Percentiles rank a stretch among this genome's conserved stretches.
Conservation (phyloP, 2,113 vertebrate species). For the Aegypius monachus region DNA sequence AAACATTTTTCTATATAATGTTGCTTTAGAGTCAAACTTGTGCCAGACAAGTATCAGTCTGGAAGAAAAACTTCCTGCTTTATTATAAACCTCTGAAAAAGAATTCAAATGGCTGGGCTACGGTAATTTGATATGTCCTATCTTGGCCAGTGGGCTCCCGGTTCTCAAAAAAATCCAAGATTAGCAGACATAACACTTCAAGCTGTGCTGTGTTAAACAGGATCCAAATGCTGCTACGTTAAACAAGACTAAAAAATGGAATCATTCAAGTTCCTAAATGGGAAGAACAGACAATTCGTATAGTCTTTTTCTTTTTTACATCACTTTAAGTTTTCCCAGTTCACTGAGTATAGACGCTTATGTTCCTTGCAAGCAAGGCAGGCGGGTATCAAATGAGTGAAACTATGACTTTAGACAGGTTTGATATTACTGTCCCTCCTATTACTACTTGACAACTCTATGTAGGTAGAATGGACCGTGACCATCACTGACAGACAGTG, state of each 20-base stretch:
- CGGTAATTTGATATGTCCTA: not conserved
- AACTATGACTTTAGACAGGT: not conserved
- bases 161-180: not conserved
- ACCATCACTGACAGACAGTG: not conserved
- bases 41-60: constrained; percentile 1
- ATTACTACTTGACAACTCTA: not conserved
- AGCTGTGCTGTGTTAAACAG: not conserved
- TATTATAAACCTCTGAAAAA: constrained; percentile 7
- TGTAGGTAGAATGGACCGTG: not conserved
- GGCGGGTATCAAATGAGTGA: not conserved
- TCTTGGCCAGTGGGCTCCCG: not conserved
- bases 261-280: not conserved
- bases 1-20: not conserved
- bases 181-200: constrained; percentile 28
- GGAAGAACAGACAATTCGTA: not conserved
- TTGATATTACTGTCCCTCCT: not conserved
- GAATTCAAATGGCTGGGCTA: constrained; percentile 4
- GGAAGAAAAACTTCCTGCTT: constrained; percentile 40
- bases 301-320: not conserved
- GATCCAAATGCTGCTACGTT: not conserved
- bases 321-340: not conserved
- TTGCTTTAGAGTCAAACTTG: not conserved
- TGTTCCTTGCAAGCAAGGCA: not conserved
- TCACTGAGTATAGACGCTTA: not conserved
- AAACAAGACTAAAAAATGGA: not conserved